Conservation (phyloP, 37 sponge, comb jelly and placozoan genomes). For the Cliona cf. orientalis region DNA sequence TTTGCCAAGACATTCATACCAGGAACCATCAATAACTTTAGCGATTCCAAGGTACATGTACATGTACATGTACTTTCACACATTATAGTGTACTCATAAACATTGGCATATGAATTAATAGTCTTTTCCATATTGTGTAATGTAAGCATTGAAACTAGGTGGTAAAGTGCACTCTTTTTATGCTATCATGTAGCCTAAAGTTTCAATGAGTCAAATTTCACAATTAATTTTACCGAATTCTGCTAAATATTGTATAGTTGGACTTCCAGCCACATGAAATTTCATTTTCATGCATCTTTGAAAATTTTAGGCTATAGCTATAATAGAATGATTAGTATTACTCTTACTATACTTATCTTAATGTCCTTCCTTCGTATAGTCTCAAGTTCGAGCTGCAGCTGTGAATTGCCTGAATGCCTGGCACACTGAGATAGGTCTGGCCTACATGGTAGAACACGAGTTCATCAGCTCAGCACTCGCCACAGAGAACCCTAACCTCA, state of each 20-base stretch:
- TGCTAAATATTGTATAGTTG: not conserved
- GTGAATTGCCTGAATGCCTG: slow-evolving; percentile 71
- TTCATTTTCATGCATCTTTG: no score
- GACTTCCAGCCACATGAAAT: no score
- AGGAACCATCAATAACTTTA: slow-evolving; percentile 32
- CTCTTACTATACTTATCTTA: not conserved
- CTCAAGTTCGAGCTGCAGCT: slow-evolving; percentile 74
- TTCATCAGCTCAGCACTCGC: slow-evolving; percentile 62
- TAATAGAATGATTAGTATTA: not conserved
- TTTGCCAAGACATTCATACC: slow-evolving; percentile 54
- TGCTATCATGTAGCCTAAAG: no score
- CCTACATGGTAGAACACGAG: slow-evolving; percentile 73
- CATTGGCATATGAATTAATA: no score
- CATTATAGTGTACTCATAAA: no score
- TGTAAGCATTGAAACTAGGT: no score
- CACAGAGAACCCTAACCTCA: slow-evolving; percentile 88
- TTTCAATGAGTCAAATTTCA: no score
- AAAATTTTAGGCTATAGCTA: no score
- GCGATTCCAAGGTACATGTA: slow-evolving; percentile 76
- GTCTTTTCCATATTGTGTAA: no score
- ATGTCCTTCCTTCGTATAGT: slow-evolving; percentile 30
- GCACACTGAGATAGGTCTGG: slow-evolving; percentile 50
- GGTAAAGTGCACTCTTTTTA: no score
- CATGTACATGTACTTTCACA: slow-evolving; percentile 23
- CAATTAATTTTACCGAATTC: no score